A percentile compares a stretch with the other conserved stretches of the same genome.
Conservation (phyloP, 2,113 vertebrate genomes). For the Leptobrachium leishanense region DNA sequence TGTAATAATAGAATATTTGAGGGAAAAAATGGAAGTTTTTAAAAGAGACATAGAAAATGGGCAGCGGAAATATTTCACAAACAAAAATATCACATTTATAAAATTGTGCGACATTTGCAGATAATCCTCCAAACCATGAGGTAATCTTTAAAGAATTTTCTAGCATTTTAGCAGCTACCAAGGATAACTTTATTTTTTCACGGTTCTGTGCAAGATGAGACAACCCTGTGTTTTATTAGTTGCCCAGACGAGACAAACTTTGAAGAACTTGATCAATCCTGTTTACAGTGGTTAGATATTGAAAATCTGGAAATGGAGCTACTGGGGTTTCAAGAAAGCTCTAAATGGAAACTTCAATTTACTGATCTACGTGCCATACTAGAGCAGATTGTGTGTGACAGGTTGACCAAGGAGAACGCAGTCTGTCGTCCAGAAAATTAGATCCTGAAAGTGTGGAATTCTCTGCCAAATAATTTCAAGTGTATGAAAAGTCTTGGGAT, state of each 20-base stretch:
- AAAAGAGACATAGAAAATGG: slow-evolving; percentile 29
- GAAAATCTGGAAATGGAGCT: slow-evolving; percentile 12
- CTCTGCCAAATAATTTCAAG: slow-evolving; percentile 12
- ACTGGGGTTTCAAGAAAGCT: slow-evolving; percentile 12
- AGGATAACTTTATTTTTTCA: slow-evolving; percentile 30
- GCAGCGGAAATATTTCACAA: slow-evolving; percentile 33
- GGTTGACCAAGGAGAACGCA: neutral
- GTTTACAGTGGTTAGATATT: slow-evolving; percentile 12
- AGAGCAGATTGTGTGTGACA: neutral
- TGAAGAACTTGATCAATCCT: slow-evolving; percentile 6
- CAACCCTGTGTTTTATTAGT: slow-evolving; percentile 25
- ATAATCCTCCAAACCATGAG: slow-evolving; percentile 25
- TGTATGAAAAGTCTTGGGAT: neutral
- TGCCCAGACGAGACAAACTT: neutral
- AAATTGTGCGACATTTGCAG: slow-evolving; percentile 40
- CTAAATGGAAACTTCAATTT: slow-evolving; percentile 5
- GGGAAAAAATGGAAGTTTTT: slow-evolving; percentile 31
- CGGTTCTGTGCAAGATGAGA: slow-evolving; percentile 9
- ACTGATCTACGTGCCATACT: neutral
- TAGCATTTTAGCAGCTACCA: slow-evolving; percentile 23
- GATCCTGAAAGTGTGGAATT: slow-evolving; percentile 13
- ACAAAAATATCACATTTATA: slow-evolving; percentile 16
- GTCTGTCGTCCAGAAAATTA: slow-evolving; percentile 10
- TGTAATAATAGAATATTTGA: slow-evolving; percentile 41
- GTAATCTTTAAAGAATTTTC: slow-evolving; percentile 4